Conservation (phyloP, 1,140 invertebrate genomes). For the Himalopsyche phryganea region DNA sequence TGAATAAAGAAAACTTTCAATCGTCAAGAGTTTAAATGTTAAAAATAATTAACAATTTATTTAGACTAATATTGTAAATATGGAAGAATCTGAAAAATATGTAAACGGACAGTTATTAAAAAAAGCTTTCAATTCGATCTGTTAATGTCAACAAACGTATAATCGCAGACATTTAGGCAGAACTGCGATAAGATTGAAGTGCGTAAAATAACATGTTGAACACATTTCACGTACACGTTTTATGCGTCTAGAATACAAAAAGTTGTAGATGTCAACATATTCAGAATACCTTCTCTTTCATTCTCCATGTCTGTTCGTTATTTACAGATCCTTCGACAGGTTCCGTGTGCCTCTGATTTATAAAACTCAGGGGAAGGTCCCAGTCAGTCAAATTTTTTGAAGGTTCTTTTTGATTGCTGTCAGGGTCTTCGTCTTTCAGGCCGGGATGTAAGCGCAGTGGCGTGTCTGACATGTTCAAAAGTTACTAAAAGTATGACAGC, state of each 20-base stretch:
- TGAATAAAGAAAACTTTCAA: no score
- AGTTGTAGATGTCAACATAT: neutral
- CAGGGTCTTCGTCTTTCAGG: slow-evolving; percentile 64
- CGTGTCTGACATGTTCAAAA: slow-evolving; percentile 51
- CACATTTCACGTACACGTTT: no score
- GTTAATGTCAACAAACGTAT: no score
- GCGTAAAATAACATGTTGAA: neutral
- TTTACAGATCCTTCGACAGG: slow-evolving; percentile 70
- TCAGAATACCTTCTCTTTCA: slow-evolving; percentile 82
- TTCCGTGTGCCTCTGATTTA: slow-evolving; percentile 69
- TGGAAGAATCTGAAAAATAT: no score
- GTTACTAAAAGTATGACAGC: slow-evolving; percentile 37
- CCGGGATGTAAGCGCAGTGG: slow-evolving; percentile 49
- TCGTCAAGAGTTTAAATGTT: no score
- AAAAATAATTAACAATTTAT: no score
- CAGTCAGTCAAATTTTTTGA: slow-evolving; percentile 60
- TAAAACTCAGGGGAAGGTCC: slow-evolving; percentile 64
- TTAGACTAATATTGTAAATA: no score
- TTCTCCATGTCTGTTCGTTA: slow-evolving; percentile 78
- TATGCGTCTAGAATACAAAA: neutral
- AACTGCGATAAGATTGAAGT: neutral
- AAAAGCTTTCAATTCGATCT: no score
- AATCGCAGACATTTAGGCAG: no score
- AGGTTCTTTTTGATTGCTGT: slow-evolving; percentile 75
- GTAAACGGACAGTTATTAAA: no score